Evolutionary conservation across 2,797 vertebrate genomes (phyloP), one percentile per base, ranked within the genome.

Genomic region (Sparus aurata): DNA sequence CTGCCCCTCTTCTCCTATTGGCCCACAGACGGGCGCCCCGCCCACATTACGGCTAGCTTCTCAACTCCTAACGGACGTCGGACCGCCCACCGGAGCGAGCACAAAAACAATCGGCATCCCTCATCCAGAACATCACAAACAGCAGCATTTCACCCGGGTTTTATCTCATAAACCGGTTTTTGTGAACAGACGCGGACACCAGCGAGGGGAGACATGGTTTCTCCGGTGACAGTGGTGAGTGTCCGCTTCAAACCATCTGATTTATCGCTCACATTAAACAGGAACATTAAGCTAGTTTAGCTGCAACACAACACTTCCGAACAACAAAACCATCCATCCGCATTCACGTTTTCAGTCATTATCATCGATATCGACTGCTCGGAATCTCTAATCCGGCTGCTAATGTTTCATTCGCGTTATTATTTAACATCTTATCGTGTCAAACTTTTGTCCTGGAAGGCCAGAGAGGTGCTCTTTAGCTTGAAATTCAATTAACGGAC

Each of bases 171-270:
- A 2, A 63, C 12, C 0, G 38, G 0, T 16, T 61, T 59, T 46
- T 41, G 4, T 50, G n/a, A 9, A 59, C 2, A n/a, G 55, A 72
- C 68, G 58, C 62, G n/a, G 46, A 57, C 69, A 27, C 12, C 59
- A 22, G 59, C 55, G 66, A 70, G 65, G 72, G 38, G 81, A 78
- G 85, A 93, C 38, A 96, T 96, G 96, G 96, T 96, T 77, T 96
- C 96, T 62, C 96, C 95, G 52, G 95, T 94, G 13, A 95, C 95
- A 41, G 96, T 96, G 92, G 96, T 96, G 81, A 95, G 96, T 94
- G 69, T 43, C 46, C 18, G 52, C 34, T 50, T 69, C 13, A 6
- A 57, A 57, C 20, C 38, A 8, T 11, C 10, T 11, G 38, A 38
- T 38, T 38, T 38, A 9, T 38, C 38, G 9, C 38, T 25, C 59